Conservation (phyloP, 2,797 vertebrate species). For the Trematomus bernacchii region DNA sequence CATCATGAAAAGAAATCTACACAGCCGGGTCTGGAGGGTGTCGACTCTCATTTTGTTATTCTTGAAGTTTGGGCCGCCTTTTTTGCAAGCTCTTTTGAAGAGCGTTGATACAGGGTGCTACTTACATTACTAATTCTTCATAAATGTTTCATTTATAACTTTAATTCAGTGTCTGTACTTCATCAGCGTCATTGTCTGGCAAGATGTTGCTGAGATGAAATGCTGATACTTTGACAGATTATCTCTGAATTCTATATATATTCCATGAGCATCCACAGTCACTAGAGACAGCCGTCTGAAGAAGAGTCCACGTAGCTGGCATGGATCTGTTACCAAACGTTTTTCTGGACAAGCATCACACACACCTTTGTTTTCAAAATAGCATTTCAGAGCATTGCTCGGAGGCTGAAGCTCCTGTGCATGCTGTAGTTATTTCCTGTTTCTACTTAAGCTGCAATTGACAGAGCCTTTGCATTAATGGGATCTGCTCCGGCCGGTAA, state of each 20-base stretch:
- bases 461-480: conserved; percentile 24
- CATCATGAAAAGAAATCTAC: conserved; percentile 43
- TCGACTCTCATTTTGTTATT: conserved; percentile 37
- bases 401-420: background rate
- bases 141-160: conserved; percentile 7
- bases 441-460: background rate
- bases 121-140: conserved; percentile 4
- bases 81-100: conserved; percentile 3
- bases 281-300: conserved; percentile 15
- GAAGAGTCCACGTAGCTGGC: conserved; percentile 12
- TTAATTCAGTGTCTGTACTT: background rate
- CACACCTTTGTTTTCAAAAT: conserved; percentile 11
- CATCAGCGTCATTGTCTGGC: background rate
- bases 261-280: conserved; percentile 15
- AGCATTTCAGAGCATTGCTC: background rate
- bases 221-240: background rate
- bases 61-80: conserved; percentile 1
- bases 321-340: background rate
- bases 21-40: conserved; percentile 26
- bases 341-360: conserved; percentile 6
- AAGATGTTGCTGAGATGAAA: conserved; percentile 3
- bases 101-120: background rate
- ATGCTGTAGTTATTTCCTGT: conserved; percentile 13
- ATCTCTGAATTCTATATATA: conserved; percentile 1
- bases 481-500: conserved; percentile 22